A percentile compares a stretch with the other conserved stretches of the same genome.
phyloP scores from a whole-genome alignment of 1,140 invertebrate species.

The Nixonia krombeini region DNA sequence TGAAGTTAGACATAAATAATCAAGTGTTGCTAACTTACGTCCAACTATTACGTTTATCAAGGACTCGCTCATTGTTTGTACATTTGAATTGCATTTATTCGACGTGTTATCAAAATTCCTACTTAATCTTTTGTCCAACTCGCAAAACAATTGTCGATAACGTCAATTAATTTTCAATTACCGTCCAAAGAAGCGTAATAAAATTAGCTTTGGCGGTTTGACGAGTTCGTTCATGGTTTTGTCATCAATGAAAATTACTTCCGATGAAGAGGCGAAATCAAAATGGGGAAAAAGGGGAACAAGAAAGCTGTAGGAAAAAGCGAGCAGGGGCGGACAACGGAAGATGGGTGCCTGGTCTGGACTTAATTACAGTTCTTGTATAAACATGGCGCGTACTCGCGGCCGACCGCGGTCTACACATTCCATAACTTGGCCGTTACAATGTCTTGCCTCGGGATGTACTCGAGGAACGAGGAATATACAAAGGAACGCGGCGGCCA shows the following conservation, averaged over 20 bases:
- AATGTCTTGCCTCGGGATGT: slow-evolving; percentile 22
- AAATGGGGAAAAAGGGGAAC: neutral
- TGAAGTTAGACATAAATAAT: no score
- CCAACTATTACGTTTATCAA: no score
- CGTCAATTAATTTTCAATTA: no score
- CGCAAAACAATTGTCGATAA: no score
- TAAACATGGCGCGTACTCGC: slow-evolving; percentile 11
- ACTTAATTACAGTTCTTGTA: slow-evolving; percentile 58
- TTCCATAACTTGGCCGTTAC: slow-evolving; percentile 48
- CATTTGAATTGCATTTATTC: no score
- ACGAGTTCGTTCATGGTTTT: neutral
- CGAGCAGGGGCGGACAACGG: neutral
- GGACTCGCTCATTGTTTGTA: no score
- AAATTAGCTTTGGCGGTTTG: slow-evolving; percentile 13
- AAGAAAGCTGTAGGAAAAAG: slow-evolving; percentile 1
- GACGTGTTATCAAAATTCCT: no score
- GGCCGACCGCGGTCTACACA: slow-evolving; percentile 5
- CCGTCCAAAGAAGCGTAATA: neutral
- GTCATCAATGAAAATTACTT: slow-evolving; percentile 20
- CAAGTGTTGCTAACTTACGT: no score
- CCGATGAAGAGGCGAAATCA: neutral
- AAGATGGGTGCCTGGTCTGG: slow-evolving; percentile 21
- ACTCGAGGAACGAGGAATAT: neutral
- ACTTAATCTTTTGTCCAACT: no score
- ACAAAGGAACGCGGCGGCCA: no score